Evolutionary conservation across 2,797 vertebrate genomes (phyloP), one percentile per base, ranked within the genome.

Genomic region (Bradypus variegatus): DNA sequence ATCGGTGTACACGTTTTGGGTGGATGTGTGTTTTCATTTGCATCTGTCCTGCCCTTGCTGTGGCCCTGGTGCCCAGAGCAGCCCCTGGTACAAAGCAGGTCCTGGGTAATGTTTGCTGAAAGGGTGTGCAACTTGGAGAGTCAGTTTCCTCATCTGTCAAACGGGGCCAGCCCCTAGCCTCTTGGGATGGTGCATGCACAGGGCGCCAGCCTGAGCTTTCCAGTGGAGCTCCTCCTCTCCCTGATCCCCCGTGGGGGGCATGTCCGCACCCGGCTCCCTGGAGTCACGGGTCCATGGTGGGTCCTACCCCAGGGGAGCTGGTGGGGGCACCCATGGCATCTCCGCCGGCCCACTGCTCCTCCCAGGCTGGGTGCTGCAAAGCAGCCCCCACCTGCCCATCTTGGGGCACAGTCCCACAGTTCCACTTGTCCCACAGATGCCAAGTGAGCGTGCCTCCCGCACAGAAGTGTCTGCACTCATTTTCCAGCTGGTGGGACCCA

Each of bases 321-420:
- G 23, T 4, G 16, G 70, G 41, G 67, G 18, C 45, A 18, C 29
- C 55, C 41, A 58, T 15, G n/a, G 2, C 3, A 2, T 18, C 10
- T 84, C 21, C 5, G 1, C 16, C 4, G 6, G 45, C 50, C 53
- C 1, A 1, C 12, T 29, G 3, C 8, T 88, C 58, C 21, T 91
- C 45, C 36, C 36, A 0, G 72, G 21, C 36, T 21, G 31, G 65
- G 38, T 0, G 14, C 84, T 41, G 5, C n/a, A 55, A 2, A 0
- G n/a, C n/a, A 62, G 48, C 41, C 64, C n/a, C 21, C 0, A 0
- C n/a, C 16, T 9, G 4, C 21, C 83, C 0, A 0, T 3, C 3
- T 12, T 11, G 50, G 53, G 77, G 41, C 13, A 0, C 0, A 8
- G 65, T 60, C 76, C 36, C 88, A 6, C 33, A 2, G 69, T 4